Evolutionary conservation across 2,797 vertebrate genomes (phyloP).

Genomic region (Alauda arvensis): DNA sequence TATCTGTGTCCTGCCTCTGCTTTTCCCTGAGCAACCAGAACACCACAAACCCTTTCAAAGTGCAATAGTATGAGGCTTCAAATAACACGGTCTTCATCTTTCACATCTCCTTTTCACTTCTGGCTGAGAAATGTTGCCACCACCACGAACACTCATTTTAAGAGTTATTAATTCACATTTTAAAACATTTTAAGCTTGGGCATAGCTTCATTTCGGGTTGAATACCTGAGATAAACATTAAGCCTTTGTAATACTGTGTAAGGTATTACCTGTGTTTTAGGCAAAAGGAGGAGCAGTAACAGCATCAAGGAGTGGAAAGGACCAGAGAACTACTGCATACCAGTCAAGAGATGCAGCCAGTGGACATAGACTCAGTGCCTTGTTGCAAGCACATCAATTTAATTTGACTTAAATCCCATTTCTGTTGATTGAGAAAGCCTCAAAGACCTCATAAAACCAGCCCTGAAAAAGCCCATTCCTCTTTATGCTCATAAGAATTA

Average conservation of each 20-base stretch:
- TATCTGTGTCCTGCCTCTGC: constrained; percentile 1
- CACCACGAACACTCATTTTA: background rate
- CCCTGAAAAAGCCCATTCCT: background rate
- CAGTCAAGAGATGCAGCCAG: background rate
- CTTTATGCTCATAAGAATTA: background rate
- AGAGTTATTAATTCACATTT: background rate
- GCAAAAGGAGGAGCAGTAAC: background rate
- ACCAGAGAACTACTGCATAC: background rate
- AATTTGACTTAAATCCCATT: background rate
- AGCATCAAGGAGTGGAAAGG: background rate
- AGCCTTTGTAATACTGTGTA: accelerated
- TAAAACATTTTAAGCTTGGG: background rate
- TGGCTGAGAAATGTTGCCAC: background rate
- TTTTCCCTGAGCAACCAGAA: background rate
- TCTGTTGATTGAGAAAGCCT: background rate
- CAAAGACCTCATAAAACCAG: background rate
- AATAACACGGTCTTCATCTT: background rate
- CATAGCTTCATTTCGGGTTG: background rate
- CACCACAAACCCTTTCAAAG: background rate
- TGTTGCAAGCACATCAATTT: accelerated
- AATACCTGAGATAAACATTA: background rate
- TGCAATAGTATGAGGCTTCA: background rate
- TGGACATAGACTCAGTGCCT: accelerated
- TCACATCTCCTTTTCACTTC: background rate
- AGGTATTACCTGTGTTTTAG: background rate